phyloP scores from a whole-genome alignment of 2,113 vertebrate species.

The Ammodytes marinus region DNA sequence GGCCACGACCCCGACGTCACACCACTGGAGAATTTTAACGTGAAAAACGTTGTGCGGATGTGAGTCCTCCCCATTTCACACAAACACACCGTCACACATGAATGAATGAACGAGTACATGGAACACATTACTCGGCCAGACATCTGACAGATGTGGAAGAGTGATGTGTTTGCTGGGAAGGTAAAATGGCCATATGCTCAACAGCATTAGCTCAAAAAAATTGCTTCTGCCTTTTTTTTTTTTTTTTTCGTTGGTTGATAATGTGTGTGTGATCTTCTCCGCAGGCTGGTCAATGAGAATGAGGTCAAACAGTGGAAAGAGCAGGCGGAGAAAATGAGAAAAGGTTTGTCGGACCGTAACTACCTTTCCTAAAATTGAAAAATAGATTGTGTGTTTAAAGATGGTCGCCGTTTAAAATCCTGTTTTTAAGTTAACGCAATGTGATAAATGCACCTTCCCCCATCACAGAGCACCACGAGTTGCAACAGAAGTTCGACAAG shows the following conservation, averaged over 20 bases:
- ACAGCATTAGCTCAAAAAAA: conserved; percentile 43
- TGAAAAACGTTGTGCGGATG: conserved; percentile 99
- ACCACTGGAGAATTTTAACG: conserved; percentile 98
- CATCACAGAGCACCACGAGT: conserved; percentile 92
- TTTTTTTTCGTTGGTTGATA: conserved; percentile 39
- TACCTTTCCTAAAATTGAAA: background rate
- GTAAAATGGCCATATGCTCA: conserved; percentile 29
- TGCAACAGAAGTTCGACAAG: conserved; percentile 97
- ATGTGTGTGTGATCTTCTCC: conserved; percentile 35
- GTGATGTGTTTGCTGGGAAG: conserved; percentile 26
- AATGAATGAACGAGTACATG: conserved; percentile 12
- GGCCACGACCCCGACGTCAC: conserved; percentile 96
- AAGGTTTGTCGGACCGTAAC: conserved; percentile 84
- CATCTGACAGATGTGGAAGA: conserved; percentile 33
- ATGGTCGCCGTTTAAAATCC: background rate
- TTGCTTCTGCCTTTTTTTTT: conserved; percentile 36
- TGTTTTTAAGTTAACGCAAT: background rate
- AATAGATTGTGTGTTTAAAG: background rate
- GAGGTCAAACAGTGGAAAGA: conserved; percentile 99
- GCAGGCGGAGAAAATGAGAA: conserved; percentile 99
- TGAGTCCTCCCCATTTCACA: conserved; percentile 80
- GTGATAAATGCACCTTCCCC: background rate
- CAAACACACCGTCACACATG: background rate
- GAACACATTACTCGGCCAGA: conserved; percentile 37
- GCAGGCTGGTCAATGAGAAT: conserved; percentile 98